A percentile compares a stretch with the other conserved stretches of the same genome.
phyloP scores from a whole-genome alignment of 2,113 vertebrate genomes.

The Ptychochromis oligacanthus region DNA sequence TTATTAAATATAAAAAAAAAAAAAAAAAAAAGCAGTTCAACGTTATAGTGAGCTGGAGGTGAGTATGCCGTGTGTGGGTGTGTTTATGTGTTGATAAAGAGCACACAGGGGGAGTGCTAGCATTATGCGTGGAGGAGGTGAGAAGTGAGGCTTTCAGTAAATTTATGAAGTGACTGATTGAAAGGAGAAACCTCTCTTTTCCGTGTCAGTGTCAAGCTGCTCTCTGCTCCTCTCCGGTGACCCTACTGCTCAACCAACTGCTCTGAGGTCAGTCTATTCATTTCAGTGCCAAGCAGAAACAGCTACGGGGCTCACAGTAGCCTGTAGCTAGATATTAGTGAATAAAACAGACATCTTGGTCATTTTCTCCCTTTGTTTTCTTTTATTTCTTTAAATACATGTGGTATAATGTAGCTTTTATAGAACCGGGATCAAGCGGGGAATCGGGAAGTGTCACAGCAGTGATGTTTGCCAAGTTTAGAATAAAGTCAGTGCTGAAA shows the following conservation, averaged over 20 bases:
- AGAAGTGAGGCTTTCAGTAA: slow-evolving; percentile 58
- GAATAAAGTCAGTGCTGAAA: neutral
- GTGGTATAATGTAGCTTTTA: neutral
- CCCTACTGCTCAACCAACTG: slow-evolving; percentile 68
- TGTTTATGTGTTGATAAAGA: slow-evolving; percentile 42
- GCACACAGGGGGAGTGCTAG: slow-evolving; percentile 9
- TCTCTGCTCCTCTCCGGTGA: slow-evolving; percentile 45
- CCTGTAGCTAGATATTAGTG: slow-evolving; percentile 5
- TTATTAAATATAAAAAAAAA: no score
- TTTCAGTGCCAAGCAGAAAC: slow-evolving; percentile 23
- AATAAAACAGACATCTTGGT: slow-evolving; percentile 45
- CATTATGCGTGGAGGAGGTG: slow-evolving; percentile 45
- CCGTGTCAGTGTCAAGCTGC: slow-evolving; percentile 27
- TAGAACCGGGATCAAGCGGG: neutral
- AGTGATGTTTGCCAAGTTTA: neutral
- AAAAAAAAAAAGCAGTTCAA: slow-evolving; percentile 51
- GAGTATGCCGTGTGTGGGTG: slow-evolving; percentile 35
- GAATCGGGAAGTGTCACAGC: neutral
- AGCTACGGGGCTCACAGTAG: neutral
- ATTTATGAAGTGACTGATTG: slow-evolving; percentile 55
- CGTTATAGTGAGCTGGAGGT: slow-evolving; percentile 37
- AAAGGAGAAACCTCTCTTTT: slow-evolving; percentile 52
- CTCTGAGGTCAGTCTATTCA: slow-evolving; percentile 63
- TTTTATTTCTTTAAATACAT: slow-evolving; percentile 23
- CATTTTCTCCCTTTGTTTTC: slow-evolving; percentile 8